phyloP scores from a whole-genome alignment of 2,113 vertebrate species.

The Solea solea region DNA sequence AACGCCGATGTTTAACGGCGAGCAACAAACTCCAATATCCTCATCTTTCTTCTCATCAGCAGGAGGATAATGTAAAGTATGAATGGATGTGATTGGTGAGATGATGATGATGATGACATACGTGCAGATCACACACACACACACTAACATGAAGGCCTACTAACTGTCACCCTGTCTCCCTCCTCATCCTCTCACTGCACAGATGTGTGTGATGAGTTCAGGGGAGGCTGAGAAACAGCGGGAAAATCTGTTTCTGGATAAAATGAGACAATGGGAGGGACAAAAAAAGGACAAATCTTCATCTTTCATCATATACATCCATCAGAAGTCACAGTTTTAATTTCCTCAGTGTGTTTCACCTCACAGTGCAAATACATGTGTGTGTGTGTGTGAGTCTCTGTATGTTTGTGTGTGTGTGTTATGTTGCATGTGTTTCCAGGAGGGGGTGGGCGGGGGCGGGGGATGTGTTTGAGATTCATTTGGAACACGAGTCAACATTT shows the following conservation, averaged over 20 bases:
- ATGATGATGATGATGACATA: constrained; percentile 14
- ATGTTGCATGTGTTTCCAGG: constrained; percentile 15
- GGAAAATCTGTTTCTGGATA: constrained; percentile 4
- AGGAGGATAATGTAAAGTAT: constrained; percentile 23
- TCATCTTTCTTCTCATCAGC: neutral
- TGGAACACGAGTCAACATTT: constrained; percentile 71
- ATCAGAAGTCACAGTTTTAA: constrained; percentile 52
- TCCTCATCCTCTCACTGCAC: constrained; percentile 49
- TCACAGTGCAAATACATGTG: constrained; percentile 57
- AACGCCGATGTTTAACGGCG: constrained; percentile 8
- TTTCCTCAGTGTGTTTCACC: constrained; percentile 77
- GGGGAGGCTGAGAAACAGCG: constrained; percentile 5
- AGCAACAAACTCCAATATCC: constrained; percentile 20
- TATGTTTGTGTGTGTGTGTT: constrained; percentile 10
- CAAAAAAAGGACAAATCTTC: constrained; percentile 18
- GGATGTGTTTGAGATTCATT: constrained; percentile 42
- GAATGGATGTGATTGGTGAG: constrained; percentile 26
- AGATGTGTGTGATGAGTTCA: constrained; percentile 49
- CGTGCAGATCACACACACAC: neutral
- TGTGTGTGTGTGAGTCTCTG: constrained; percentile 22
- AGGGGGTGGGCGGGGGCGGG: neutral
- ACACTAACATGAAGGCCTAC: constrained; percentile 19
- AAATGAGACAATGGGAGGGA: constrained; percentile 25
- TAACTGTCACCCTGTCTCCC: constrained; percentile 30
- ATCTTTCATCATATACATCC: constrained; percentile 48